Percentiles rank a stretch among this genome's conserved stretches.
These are phyloP conservation scores for Ylistrum balloti DNA, from an alignment of 1,140 invertebrate species.

Conservation along the genomic window DNA sequence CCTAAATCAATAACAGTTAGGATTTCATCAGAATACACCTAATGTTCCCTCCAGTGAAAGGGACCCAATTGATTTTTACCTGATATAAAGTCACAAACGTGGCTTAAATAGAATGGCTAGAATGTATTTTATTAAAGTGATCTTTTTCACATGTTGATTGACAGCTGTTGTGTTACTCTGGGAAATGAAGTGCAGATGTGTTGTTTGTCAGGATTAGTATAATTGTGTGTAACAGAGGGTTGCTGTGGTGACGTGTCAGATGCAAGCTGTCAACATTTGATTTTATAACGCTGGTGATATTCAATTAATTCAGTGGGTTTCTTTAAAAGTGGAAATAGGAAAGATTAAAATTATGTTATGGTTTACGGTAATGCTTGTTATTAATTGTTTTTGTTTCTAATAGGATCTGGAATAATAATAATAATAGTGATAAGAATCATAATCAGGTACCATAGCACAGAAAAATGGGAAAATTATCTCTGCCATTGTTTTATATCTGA, in stretches of 20 bases:
- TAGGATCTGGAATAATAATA: no score
- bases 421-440: no score
- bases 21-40: neutral
- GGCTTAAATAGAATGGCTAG: slow-evolving; percentile 1
- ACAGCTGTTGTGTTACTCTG: neutral
- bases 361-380: no score
- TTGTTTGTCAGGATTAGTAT: neutral
- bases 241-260: slow-evolving; percentile 19
- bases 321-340: no score
- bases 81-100: neutral
- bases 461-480: no score
- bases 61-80: neutral
- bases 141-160: slow-evolving; percentile 15
- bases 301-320: no score
- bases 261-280: neutral
- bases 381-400: no score
- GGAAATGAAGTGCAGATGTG: neutral
- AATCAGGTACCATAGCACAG: no score
- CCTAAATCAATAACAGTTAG: neutral
- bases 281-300: no score
- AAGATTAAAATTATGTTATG: no score
- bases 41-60: neutral
- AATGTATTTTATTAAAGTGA: neutral
- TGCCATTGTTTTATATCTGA: no score
- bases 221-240: neutral